Conservation (phyloP, 2,888 invertebrate genomes). For the Nymphalis polychloros region DNA sequence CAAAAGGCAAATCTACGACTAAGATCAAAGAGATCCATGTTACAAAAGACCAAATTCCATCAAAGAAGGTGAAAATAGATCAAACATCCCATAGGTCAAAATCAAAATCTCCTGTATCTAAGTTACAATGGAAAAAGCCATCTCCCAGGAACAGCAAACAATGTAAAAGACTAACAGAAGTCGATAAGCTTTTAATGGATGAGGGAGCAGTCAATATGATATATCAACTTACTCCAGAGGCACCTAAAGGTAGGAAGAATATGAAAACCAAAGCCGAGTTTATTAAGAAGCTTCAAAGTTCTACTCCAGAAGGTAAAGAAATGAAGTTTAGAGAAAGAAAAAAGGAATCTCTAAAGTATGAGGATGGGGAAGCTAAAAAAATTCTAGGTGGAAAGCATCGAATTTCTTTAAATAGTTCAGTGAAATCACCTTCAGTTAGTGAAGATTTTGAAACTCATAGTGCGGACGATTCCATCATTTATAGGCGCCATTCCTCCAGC, state of each 20-base stretch:
- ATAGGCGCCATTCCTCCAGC: slow-evolving; percentile 91
- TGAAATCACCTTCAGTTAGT: slow-evolving; percentile 81
- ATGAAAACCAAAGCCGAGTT: slow-evolving; percentile 82
- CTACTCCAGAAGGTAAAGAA: slow-evolving; percentile 68
- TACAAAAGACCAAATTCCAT: slow-evolving; percentile 51
- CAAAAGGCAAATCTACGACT: slow-evolving; percentile 60
- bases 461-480: slow-evolving; percentile 90
- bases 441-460: slow-evolving; percentile 83
- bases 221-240: slow-evolving; percentile 86
- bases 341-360: slow-evolving; percentile 62
- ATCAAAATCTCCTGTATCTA: slow-evolving; percentile 65
- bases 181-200: slow-evolving; percentile 89
- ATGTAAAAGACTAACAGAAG: slow-evolving; percentile 84
- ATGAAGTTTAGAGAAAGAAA: slow-evolving; percentile 80
- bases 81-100: slow-evolving; percentile 50
- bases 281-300: slow-evolving; percentile 83
- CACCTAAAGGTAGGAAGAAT: slow-evolving; percentile 74
- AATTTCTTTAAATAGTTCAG: slow-evolving; percentile 63
- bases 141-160: slow-evolving; percentile 73
- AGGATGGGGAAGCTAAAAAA: slow-evolving; percentile 65
- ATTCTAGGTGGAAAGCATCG: slow-evolving; percentile 65
- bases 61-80: slow-evolving; percentile 61
- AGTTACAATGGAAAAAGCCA: slow-evolving; percentile 75
- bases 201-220: slow-evolving; percentile 94
- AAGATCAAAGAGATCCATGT: slow-evolving; percentile 57